These are phyloP conservation scores for Dasypogon diadema DNA, from an alignment of 2,888 invertebrate genomes.

Conservation along the genomic window DNA sequence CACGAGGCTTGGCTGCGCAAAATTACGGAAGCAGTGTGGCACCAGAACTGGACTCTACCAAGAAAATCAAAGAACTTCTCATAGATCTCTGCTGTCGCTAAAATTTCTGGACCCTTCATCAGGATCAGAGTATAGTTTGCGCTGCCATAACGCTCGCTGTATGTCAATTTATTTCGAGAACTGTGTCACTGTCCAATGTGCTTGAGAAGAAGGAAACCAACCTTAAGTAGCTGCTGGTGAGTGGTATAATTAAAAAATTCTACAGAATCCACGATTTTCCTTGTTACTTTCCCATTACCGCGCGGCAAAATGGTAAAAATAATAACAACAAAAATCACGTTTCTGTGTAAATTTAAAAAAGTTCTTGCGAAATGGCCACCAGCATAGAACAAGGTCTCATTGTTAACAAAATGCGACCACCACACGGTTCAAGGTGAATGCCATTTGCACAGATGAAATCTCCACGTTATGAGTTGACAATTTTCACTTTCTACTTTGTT, in stretches of 20 bases:
- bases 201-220: background rate
- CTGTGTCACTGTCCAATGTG: constrained; percentile 9
- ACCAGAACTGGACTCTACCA: no score
- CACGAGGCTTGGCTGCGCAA: no score
- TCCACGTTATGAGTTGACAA: constrained; percentile 25
- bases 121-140: no score
- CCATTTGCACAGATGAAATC: constrained; percentile 21
- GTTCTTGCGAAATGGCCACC: constrained; percentile 24
- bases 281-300: constrained; percentile 37
- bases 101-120: no score
- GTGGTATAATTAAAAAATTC: constrained; percentile 43
- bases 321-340: constrained; percentile 17
- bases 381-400: constrained; percentile 37
- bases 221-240: constrained; percentile 15
- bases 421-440: constrained; percentile 52
- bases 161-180: constrained; percentile 41
- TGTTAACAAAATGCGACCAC: background rate
- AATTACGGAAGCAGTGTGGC: background rate
- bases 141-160: constrained; percentile 46
- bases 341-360: constrained; percentile 39
- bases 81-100: no score
- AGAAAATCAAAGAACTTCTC: no score
- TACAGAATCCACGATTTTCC: constrained; percentile 21
- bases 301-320: background rate
- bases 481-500: constrained; percentile 36